These are phyloP conservation scores for Charanyca ferruginea DNA, from an alignment of 2,888 invertebrate genomes.

Conservation along the genomic window DNA sequence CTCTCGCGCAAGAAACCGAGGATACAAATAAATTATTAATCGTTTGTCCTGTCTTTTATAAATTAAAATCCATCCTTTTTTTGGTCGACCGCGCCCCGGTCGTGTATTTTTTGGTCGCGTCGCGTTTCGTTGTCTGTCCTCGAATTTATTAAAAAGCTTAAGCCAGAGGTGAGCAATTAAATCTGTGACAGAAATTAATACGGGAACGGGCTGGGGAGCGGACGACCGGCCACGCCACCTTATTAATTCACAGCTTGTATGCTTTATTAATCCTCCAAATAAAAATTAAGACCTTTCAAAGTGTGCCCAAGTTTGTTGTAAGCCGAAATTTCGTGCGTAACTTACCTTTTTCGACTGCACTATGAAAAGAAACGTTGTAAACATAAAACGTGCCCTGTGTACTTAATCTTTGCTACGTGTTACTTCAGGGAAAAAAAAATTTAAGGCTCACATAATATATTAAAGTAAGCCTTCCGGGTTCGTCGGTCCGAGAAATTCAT, in stretches of 20 bases:
- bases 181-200: slow-evolving; percentile 90
- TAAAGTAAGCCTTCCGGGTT: slow-evolving; percentile 63
- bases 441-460: slow-evolving; percentile 65
- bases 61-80: slow-evolving; percentile 90
- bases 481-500: slow-evolving; percentile 77
- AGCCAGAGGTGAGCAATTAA: slow-evolving; percentile 90
- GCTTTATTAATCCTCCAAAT: slow-evolving; percentile 82
- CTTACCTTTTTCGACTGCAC: slow-evolving; percentile 49
- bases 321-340: slow-evolving; percentile 45
- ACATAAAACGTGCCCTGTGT: slow-evolving; percentile 46
- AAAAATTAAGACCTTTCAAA: slow-evolving; percentile 72
- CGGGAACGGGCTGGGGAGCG: slow-evolving; percentile 78
- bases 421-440: slow-evolving; percentile 46
- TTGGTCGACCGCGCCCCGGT: slow-evolving; percentile 80
- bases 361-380: slow-evolving; percentile 47
- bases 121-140: slow-evolving; percentile 87
- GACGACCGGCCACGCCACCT: slow-evolving; percentile 73
- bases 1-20: slow-evolving; percentile 87
- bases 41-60: slow-evolving; percentile 92
- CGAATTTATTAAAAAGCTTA: slow-evolving; percentile 90
- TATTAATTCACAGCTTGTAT: slow-evolving; percentile 82
- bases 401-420: slow-evolving; percentile 47
- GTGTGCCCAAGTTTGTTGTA: slow-evolving; percentile 34
- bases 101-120: slow-evolving; percentile 86
- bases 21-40: slow-evolving; percentile 92